Conservation (phyloP, 2,888 invertebrate species). For the Rhamphomyia laevipes region DNA sequence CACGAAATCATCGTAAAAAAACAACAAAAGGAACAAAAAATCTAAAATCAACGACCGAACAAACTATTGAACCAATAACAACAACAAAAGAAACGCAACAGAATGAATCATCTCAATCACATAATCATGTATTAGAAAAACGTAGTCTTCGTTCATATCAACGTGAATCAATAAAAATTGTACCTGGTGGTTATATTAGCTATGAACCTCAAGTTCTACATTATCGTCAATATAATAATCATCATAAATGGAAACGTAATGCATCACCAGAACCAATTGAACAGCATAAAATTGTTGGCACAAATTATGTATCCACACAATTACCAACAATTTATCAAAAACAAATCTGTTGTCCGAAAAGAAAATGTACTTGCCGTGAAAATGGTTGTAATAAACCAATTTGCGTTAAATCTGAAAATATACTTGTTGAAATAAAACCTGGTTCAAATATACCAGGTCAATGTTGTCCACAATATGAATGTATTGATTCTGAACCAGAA, state of each 20-base stretch:
- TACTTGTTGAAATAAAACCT: conserved; percentile 19
- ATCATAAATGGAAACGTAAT: conserved; percentile 16
- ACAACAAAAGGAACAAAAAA: neutral
- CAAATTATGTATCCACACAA: too few relatives aligned
- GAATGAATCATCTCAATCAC: neutral
- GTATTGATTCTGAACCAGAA: conserved; percentile 21
- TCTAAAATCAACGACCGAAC: too few relatives aligned
- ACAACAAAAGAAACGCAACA: neutral
- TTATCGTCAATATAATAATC: neutral
- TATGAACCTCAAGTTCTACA: conserved; percentile 14
- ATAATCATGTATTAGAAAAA: conserved; percentile 10
- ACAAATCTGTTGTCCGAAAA: conserved; percentile 19
- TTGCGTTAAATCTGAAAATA: conserved; percentile 6
- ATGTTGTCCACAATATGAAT: conserved; percentile 39
- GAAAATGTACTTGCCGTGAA: conserved; percentile 24
- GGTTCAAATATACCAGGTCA: conserved; percentile 29
- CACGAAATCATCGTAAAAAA: neutral
- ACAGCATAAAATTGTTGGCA: conserved; percentile 2
- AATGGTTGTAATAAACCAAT: conserved; percentile 1
- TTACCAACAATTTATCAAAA: too few relatives aligned
- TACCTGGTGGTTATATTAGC: conserved; percentile 21
- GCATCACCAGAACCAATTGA: neutral
- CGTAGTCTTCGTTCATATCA: conserved; percentile 16
- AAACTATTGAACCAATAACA: neutral
- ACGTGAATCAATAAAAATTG: conserved; percentile 19